Percentiles rank a stretch among this genome's conserved stretches.
These are phyloP conservation scores for Pseudonaja textilis DNA, from an alignment of 2,113 vertebrate genomes.

Conservation along the genomic window DNA sequence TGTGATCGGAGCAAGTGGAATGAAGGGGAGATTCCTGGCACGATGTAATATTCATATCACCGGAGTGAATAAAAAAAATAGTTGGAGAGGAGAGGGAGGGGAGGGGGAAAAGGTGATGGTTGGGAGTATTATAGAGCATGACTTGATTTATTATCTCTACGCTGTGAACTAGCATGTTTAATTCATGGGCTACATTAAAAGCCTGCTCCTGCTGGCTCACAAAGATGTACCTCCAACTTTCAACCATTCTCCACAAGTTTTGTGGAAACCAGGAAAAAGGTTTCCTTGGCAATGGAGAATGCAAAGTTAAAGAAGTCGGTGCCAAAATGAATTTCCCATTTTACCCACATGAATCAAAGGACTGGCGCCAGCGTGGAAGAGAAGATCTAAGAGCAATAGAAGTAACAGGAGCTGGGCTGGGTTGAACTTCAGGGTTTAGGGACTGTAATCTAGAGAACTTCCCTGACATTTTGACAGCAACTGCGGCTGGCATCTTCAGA, in stretches of 20 bases:
- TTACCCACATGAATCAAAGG: background rate
- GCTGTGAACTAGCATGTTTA: background rate
- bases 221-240: background rate
- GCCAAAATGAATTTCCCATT: background rate
- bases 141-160: constrained; percentile 9
- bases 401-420: background rate
- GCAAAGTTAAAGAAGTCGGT: background rate
- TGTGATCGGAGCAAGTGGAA: background rate
- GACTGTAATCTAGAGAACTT: background rate
- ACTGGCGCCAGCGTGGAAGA: background rate
- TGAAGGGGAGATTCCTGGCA: background rate
- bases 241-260: background rate
- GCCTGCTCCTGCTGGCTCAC: background rate
- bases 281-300: background rate
- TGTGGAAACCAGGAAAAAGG: background rate
- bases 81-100: background rate
- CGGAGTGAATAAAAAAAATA: background rate
- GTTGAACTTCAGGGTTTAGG: background rate
- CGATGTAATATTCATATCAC: background rate
- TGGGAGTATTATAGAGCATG: background rate
- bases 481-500: background rate
- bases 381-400: background rate
- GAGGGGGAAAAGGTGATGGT: rapidly evolving
- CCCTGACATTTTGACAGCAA: background rate
- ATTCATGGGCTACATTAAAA: constrained; percentile 21